Evolutionary conservation across 2,113 vertebrate species (phyloP).

Genomic region (Chlamydotis undulata): DNA sequence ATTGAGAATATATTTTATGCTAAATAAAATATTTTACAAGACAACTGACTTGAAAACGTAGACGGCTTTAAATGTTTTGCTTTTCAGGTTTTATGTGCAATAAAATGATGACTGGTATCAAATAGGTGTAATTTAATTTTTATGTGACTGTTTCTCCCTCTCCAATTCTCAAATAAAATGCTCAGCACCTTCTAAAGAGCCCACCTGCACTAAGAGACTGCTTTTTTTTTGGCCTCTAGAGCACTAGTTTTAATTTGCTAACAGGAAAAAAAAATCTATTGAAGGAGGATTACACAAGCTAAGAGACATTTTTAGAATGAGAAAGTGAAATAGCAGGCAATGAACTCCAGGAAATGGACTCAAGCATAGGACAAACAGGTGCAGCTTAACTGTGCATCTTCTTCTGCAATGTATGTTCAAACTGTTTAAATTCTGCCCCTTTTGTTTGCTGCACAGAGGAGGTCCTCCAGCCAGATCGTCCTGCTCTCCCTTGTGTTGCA

Average conservation of each 20-base stretch:
- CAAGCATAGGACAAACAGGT: not conserved
- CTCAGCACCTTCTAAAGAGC: constrained; percentile 52
- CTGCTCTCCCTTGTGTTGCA: not conserved
- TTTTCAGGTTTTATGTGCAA: constrained; percentile 42
- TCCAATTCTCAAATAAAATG: constrained; percentile 56
- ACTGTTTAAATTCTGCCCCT: not conserved
- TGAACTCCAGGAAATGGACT: not conserved
- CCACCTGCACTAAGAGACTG: constrained; percentile 26
- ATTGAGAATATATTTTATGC: constrained; percentile 21
- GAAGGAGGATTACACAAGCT: constrained; percentile 29
- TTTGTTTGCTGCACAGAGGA: not conserved
- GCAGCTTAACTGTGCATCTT: not conserved
- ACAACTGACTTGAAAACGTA: not conserved
- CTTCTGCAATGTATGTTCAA: not conserved
- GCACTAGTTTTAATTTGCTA: constrained; percentile 53
- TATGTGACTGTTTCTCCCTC: constrained; percentile 38
- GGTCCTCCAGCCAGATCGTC: not conserved
- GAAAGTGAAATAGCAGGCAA: not conserved
- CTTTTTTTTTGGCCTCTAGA: constrained; percentile 41
- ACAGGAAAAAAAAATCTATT: constrained; percentile 14
- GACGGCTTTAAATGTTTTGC: constrained; percentile 9
- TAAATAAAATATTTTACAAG: constrained; percentile 22
- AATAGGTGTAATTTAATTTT: constrained; percentile 47
- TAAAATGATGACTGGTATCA: constrained; percentile 56
- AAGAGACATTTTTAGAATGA: constrained; percentile 18